phyloP scores from a whole-genome alignment of 2,888 invertebrate species.

The Apoda limacodes region DNA sequence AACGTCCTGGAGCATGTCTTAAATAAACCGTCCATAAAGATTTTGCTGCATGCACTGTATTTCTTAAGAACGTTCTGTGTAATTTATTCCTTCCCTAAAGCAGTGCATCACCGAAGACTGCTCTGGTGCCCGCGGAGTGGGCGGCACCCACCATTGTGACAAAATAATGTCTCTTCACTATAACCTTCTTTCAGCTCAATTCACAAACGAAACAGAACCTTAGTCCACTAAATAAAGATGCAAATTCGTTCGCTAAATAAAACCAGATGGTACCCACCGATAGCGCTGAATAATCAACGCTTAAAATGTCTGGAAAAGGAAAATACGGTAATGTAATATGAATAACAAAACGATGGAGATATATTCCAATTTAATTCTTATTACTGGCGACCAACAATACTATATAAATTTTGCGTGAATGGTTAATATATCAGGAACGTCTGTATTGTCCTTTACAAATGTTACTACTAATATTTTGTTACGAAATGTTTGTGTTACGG shows the following conservation, averaged over 20 bases:
- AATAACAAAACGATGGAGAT: conserved; percentile 67
- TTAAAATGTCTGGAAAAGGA: conserved; percentile 69
- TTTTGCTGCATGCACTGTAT: conserved; percentile 20
- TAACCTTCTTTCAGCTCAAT: conserved; percentile 38
- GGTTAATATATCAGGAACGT: conserved; percentile 35
- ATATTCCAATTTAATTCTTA: conserved; percentile 65
- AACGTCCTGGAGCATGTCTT: conserved; percentile 41
- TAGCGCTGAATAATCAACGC: conserved; percentile 69
- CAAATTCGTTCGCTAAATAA: conserved; percentile 23
- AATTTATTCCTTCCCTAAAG: conserved; percentile 66
- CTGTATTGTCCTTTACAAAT: too few relatives aligned
- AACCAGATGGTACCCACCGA: conserved; percentile 50
- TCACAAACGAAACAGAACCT: conserved; percentile 36
- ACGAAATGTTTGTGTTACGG: too few relatives aligned
- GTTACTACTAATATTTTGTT: too few relatives aligned
- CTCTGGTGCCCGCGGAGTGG: conserved; percentile 55
- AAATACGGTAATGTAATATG: conserved; percentile 68
- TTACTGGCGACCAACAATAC: conserved; percentile 51
- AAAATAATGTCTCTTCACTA: conserved; percentile 64
- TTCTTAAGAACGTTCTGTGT: conserved; percentile 44
- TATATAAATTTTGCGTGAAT: conserved; percentile 41
- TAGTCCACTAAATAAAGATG: conserved; percentile 31
- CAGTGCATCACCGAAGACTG: conserved; percentile 63
- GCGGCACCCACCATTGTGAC: conserved; percentile 67
- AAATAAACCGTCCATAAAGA: conserved; percentile 26